Evolutionary conservation across 2,797 vertebrate species (phyloP), one percentile per base, ranked within the genome.

Genomic region (Miichthys miiuy): DNA sequence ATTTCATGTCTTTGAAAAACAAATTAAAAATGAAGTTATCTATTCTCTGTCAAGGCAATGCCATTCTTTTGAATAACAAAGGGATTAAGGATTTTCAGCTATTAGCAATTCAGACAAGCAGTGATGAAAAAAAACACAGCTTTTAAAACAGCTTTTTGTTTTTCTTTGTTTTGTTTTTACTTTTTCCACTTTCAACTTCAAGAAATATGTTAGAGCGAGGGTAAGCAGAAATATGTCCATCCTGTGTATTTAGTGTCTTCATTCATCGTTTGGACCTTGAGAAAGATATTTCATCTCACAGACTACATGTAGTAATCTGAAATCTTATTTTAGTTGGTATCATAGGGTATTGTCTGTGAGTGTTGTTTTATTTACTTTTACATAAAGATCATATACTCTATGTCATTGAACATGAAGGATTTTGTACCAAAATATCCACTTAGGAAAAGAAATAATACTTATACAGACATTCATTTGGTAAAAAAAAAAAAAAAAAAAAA

Each of bases 191-290:
- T 91, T 89, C 84, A 73, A 84, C 89, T 82, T 84, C 92, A 96
- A 97, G 97, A 97, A 97, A 96, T 97, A 96, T 87, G 93, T 96
- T 95, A 96, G 95, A 96, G 96, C 96, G 67, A 96, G 96, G 96
- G 96, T 96, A 96, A 97, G 97, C 94, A 80, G 72, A 85, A 51
- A 73, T 47, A 25, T 82, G 25, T 88, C 52, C 79, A 17, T 86
- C 21, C 14, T 87, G 66, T 89, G 51, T 63, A 25, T 79, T 68
- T 63, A 81, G 25, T 88, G 75, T 90, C 46, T 56, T 61, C 69
- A 50, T 82, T 42, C 79, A 30, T 80, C 48, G 12, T 57, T 11
- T 58, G 27, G 27, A 27, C 41, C 54, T 75, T 77, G 56, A 67
- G 16, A 84, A 30, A 74, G 41, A 77, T 21, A 13, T 34, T 38